Evolutionary conservation across 2,888 invertebrate species (phyloP).

Genomic region (Callyntrura sp.): DNA sequence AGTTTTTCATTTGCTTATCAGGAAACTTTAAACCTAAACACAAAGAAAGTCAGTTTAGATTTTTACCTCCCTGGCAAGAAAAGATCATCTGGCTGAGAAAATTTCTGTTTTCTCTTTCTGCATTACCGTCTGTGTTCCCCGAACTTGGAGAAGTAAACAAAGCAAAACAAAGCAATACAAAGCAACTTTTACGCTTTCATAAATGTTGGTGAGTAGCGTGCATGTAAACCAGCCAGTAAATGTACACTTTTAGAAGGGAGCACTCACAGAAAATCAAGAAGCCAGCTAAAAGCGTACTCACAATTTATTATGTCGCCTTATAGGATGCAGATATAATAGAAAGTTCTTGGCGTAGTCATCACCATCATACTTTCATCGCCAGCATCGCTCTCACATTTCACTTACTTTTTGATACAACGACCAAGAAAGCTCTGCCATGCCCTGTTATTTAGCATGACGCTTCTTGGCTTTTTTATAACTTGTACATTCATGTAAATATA

Average conservation of each 20-base stretch:
- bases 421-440: constrained; percentile 34
- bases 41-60: constrained; percentile 31
- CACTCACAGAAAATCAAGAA: constrained; percentile 51
- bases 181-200: background rate
- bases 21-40: constrained; percentile 35
- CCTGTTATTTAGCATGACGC: constrained; percentile 9
- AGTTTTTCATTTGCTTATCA: constrained; percentile 45
- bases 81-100: constrained; percentile 67
- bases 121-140: constrained; percentile 5
- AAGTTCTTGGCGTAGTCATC: background rate
- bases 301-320: constrained; percentile 39
- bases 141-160: constrained; percentile 38
- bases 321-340: background rate
- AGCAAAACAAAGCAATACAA: too few relatives aligned
- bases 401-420: background rate
- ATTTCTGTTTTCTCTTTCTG: constrained; percentile 43
- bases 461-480: constrained; percentile 32
- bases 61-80: constrained; percentile 28
- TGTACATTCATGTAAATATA: constrained; percentile 16
- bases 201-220: background rate
- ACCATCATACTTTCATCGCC: background rate
- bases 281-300: constrained; percentile 43
- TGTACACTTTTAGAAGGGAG: background rate
- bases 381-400: constrained; percentile 38
- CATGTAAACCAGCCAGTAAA: background rate